Percentiles rank a stretch among this genome's conserved stretches.
Conservation (phyloP, 2,113 vertebrate genomes). For the Tenebrosternarchus preto region DNA sequence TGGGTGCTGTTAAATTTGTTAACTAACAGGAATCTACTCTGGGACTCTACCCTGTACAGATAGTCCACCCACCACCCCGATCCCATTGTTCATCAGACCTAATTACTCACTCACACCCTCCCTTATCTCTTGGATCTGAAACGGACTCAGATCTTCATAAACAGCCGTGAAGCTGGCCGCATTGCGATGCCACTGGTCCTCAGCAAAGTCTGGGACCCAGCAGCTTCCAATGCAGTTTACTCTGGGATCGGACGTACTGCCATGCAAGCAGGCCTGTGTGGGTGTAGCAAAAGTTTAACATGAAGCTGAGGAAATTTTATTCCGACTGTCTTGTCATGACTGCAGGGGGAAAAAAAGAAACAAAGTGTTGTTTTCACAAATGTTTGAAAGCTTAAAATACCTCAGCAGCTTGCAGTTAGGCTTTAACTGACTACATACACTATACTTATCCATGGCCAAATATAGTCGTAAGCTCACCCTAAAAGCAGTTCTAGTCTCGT, state of each 20-base stretch:
- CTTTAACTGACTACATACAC: neutral
- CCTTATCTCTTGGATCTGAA: neutral
- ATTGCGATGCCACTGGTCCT: neutral
- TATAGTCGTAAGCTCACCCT: neutral
- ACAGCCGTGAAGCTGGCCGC: neutral
- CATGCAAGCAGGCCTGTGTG: neutral
- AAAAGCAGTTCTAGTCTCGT: neutral
- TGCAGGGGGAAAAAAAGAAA: neutral
- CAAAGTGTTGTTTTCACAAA: neutral
- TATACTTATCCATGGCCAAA: constrained; percentile 1
- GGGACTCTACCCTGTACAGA: neutral
- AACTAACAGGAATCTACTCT: no score
- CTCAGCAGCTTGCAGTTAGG: constrained; percentile 1
- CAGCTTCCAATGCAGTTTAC: neutral
- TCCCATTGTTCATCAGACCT: constrained; percentile 4
- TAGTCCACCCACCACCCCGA: neutral
- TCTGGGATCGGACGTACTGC: neutral
- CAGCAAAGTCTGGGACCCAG: neutral
- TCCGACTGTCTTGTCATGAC: neutral
- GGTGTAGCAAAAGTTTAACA: neutral
- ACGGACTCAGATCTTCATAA: constrained; percentile 3
- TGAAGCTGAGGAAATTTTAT: neutral
- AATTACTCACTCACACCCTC: constrained; percentile 1
- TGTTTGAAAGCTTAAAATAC: neutral
- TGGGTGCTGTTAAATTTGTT: neutral